Conservation (phyloP, 2,888 invertebrate genomes). For the Hemithea aestivaria region DNA sequence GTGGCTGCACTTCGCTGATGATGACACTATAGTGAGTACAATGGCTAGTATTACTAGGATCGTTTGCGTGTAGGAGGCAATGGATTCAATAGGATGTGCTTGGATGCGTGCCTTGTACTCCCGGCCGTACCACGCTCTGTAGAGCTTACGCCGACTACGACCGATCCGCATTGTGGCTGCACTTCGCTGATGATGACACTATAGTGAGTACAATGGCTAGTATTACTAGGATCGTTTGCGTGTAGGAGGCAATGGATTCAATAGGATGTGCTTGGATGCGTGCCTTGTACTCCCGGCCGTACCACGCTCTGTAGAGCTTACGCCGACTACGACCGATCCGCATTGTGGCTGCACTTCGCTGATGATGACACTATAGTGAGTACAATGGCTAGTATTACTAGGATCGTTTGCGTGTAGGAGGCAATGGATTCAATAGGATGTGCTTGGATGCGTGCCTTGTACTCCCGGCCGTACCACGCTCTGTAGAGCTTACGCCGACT, state of each 20-base stretch:
- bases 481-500: constrained; percentile 96
- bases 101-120: constrained; percentile 88
- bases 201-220: constrained; percentile 65
- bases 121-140: constrained; percentile 93
- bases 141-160: constrained; percentile 98
- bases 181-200: constrained; percentile 93
- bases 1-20: constrained; percentile 96
- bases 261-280: constrained; percentile 79
- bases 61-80: constrained; percentile 74
- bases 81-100: constrained; percentile 67
- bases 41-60: no score
- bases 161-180: constrained; percentile 92
- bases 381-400: no score
- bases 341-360: constrained; percentile 96
- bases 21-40: constrained; percentile 81
- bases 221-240: constrained; percentile 66
- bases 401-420: constrained; percentile 72
- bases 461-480: constrained; percentile 95
- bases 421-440: constrained; percentile 70
- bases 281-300: constrained; percentile 91
- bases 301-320: constrained; percentile 95
- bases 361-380: constrained; percentile 85
- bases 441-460: constrained; percentile 83
- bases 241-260: constrained; percentile 74
- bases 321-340: constrained; percentile 94